These are phyloP conservation scores for Phallusia fumigata DNA, from an alignment of 23 tunicate genomes.

Conservation along the genomic window DNA sequence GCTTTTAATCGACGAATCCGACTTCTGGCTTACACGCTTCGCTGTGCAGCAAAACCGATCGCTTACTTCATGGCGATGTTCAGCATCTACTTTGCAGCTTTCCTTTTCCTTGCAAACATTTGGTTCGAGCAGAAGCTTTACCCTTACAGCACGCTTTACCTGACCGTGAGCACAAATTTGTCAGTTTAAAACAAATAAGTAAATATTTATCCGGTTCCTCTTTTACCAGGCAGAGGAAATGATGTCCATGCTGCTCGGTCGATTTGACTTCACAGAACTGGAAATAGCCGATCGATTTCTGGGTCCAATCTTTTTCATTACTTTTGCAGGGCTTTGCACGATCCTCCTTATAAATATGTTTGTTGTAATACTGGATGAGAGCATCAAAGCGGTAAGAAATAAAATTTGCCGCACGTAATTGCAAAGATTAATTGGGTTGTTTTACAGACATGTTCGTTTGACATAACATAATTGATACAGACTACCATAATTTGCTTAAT, in stretches of 20 bases:
- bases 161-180: constrained; percentile 38
- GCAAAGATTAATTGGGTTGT: no score
- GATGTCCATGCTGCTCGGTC: constrained; percentile 77
- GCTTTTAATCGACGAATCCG: constrained; percentile 64
- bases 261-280: constrained; percentile 75
- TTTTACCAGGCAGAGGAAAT: constrained; percentile 54
- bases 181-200: neutral
- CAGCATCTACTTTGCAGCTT: constrained; percentile 51
- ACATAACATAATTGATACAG: no score
- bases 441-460: no score
- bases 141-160: constrained; percentile 39
- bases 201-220: no score
- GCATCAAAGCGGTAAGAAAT: constrained; percentile 55
- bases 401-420: neutral
- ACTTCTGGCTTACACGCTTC: constrained; percentile 48
- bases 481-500: no score
- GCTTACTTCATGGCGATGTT: constrained; percentile 59
- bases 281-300: constrained; percentile 52
- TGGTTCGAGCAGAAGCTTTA: constrained; percentile 86
- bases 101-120: constrained; percentile 44
- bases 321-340: constrained; percentile 50
- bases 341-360: constrained; percentile 65
- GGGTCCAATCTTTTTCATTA: constrained; percentile 68
- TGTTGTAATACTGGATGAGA: constrained; percentile 64
- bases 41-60: constrained; percentile 55